Percentiles rank a stretch among this genome's conserved stretches.
phyloP scores from a whole-genome alignment of 2,797 vertebrate genomes.

The Epinephelus awoara region DNA sequence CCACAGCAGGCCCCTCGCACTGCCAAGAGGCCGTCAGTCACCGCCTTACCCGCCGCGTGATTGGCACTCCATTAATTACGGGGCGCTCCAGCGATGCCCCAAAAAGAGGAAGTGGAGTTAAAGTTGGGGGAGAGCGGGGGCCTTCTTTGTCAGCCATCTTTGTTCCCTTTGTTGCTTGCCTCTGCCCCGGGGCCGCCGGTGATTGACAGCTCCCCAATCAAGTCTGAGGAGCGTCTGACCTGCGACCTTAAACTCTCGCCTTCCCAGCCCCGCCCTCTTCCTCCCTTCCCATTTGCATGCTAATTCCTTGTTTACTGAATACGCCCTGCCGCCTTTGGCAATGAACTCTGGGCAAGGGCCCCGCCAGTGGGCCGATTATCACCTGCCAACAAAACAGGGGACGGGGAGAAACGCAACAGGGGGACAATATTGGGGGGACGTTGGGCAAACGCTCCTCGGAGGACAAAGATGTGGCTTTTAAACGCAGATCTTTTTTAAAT shows the following conservation, averaged over 20 bases:
- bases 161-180: slow-evolving; percentile 82
- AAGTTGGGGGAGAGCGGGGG: slow-evolving; percentile 71
- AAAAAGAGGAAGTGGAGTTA: slow-evolving; percentile 83
- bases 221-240: slow-evolving; percentile 84
- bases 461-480: slow-evolving; percentile 62
- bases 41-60: slow-evolving; percentile 67
- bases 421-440: slow-evolving; percentile 41
- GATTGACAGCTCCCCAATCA: slow-evolving; percentile 88
- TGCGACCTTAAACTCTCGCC: slow-evolving; percentile 81
- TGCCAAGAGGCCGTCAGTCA: slow-evolving; percentile 77
- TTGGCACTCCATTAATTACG: slow-evolving; percentile 83
- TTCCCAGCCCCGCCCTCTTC: slow-evolving; percentile 81
- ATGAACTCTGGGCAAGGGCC: slow-evolving; percentile 78
- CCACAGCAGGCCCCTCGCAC: slow-evolving; percentile 35
- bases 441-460: slow-evolving; percentile 44
- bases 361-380: slow-evolving; percentile 75
- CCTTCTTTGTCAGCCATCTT: slow-evolving; percentile 86
- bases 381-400: slow-evolving; percentile 76
- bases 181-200: slow-evolving; percentile 72
- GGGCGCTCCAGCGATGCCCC: slow-evolving; percentile 58
- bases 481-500: slow-evolving; percentile 72
- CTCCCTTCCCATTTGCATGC: slow-evolving; percentile 88
- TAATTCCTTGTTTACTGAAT: slow-evolving; percentile 90
- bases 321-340: slow-evolving; percentile 80
- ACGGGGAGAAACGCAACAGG: slow-evolving; percentile 43